phyloP scores from a whole-genome alignment of 2,888 invertebrate species.

The Erebia ligea region DNA sequence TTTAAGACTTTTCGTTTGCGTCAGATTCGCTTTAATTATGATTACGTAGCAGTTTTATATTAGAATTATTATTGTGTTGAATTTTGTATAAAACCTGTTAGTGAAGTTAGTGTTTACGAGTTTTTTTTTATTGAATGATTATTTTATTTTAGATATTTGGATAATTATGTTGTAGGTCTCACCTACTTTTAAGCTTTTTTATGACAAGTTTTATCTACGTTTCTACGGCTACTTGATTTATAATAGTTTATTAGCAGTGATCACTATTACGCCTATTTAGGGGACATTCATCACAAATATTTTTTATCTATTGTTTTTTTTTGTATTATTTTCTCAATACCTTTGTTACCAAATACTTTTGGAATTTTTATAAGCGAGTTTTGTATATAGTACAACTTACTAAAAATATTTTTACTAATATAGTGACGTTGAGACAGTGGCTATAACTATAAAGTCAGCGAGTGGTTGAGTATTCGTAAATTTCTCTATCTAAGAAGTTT shows the following conservation, averaged over 20 bases:
- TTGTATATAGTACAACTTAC: constrained; percentile 72
- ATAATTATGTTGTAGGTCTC: constrained; percentile 33
- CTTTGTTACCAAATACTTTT: constrained; percentile 69
- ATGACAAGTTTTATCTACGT: constrained; percentile 29
- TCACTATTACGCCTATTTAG: constrained; percentile 26
- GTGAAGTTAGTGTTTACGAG: constrained; percentile 59
- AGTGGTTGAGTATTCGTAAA: constrained; percentile 48
- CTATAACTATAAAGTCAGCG: constrained; percentile 15
- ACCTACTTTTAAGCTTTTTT: constrained; percentile 35
- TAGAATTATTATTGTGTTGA: constrained; percentile 53
- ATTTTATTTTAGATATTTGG: constrained; percentile 49
- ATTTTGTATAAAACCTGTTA: constrained; percentile 57
- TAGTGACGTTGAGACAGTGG: constrained; percentile 29
- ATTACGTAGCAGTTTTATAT: constrained; percentile 65
- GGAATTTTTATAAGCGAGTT: constrained; percentile 57
- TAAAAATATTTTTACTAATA: constrained; percentile 50
- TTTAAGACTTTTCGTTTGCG: constrained; percentile 62
- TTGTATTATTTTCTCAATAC: constrained; percentile 39
- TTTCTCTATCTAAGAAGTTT: constrained; percentile 59
- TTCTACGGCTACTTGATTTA: constrained; percentile 28
- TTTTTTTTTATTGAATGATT: constrained; percentile 51
- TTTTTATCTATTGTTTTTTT: constrained; percentile 40
- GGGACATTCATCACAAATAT: constrained; percentile 46
- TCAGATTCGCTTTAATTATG: constrained; percentile 76
- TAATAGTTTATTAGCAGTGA: constrained; percentile 31